A percentile compares a stretch with the other conserved stretches of the same genome.
phyloP scores from a whole-genome alignment of 2,797 vertebrate genomes.

The Pseudotriccus pelzelni region DNA sequence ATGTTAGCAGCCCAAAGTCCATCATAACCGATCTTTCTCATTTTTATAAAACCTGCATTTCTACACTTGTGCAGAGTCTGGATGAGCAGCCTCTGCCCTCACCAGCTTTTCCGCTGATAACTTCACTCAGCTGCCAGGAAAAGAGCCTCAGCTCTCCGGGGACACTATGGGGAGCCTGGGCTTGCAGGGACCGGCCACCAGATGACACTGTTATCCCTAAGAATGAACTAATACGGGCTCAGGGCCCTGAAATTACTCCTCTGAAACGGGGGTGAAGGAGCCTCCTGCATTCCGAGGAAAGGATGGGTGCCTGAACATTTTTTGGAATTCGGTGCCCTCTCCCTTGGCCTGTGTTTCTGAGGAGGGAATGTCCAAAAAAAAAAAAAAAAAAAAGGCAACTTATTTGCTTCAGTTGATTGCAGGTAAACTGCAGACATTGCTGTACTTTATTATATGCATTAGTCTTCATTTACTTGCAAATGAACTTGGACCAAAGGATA shows the following conservation, averaged over 20 bases:
- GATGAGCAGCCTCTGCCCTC: not conserved
- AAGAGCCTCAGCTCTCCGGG: no score
- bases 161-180: not conserved
- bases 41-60: not conserved
- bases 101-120: not conserved
- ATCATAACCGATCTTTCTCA: not conserved
- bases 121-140: no score
- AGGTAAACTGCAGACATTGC: not conserved
- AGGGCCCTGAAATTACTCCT: fast-evolving
- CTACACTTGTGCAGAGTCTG: not conserved
- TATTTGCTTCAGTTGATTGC: not conserved
- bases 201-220: conserved; percentile 41
- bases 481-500: not conserved
- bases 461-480: not conserved
- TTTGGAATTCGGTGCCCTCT: not conserved
- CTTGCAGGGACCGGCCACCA: conserved; percentile 23
- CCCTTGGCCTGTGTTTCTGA: not conserved
- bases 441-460: not conserved
- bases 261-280: not conserved
- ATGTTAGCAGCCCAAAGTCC: not conserved
- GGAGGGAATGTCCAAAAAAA: fast-evolving
- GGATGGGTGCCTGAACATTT: not conserved
- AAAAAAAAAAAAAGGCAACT: not conserved
- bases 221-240: fast-evolving
- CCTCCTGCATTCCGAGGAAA: fast-evolving